These are phyloP conservation scores for Cryptoblepharus egeriae DNA, from an alignment of 2,797 vertebrate species.

Conservation along the genomic window DNA sequence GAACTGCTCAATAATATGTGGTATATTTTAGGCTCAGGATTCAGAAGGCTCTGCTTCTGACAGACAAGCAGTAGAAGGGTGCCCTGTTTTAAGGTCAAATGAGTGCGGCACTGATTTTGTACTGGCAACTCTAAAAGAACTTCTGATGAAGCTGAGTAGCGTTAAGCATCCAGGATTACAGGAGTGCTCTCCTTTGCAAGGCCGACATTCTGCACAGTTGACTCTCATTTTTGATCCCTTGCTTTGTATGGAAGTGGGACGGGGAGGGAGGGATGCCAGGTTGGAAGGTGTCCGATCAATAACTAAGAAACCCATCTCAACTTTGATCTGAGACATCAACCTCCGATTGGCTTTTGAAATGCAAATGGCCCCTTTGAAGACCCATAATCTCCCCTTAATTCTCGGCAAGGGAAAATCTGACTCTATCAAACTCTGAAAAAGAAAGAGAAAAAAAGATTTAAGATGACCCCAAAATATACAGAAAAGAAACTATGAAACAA, in stretches of 20 bases:
- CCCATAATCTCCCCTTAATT: slow-evolving; percentile 58
- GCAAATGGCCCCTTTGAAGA: slow-evolving; percentile 58
- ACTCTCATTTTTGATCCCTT: slow-evolving; percentile 41
- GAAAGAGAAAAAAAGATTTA: neutral
- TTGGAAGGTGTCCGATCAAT: slow-evolving; percentile 45
- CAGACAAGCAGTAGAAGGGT: neutral
- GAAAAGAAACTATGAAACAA: neutral
- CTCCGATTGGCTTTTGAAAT: slow-evolving; percentile 63
- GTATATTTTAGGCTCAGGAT: neutral
- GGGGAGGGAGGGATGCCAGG: neutral
- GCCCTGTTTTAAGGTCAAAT: neutral
- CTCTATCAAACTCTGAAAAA: slow-evolving; percentile 8
- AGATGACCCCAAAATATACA: neutral
- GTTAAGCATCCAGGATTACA: slow-evolving; percentile 39
- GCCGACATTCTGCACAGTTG: slow-evolving; percentile 29
- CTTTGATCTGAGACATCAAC: slow-evolving; percentile 58
- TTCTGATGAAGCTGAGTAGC: slow-evolving; percentile 21
- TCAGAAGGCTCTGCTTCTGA: too few species aligned
- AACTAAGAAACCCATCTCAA: slow-evolving; percentile 45
- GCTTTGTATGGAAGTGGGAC: neutral
- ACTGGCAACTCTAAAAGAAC: neutral
- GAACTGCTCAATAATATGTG: neutral
- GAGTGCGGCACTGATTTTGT: accelerated
- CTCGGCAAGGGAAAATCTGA: slow-evolving; percentile 13
- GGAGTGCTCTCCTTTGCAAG: neutral